These are phyloP conservation scores for Melanargia galathea DNA, from an alignment of 2,888 invertebrate species.

Conservation along the genomic window DNA sequence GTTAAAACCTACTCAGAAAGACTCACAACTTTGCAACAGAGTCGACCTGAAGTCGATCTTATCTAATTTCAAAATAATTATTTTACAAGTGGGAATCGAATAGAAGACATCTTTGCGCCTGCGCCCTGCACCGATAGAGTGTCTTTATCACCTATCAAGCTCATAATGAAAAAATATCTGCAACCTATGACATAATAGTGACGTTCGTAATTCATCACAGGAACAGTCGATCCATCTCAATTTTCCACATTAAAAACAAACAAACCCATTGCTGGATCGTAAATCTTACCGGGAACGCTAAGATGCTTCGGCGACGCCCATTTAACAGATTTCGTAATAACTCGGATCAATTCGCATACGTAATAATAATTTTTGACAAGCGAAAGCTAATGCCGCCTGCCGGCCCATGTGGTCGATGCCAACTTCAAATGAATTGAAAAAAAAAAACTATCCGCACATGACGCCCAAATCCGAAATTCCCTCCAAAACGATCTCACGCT, in stretches of 20 bases:
- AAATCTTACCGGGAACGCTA: constrained; percentile 52
- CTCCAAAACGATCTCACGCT: constrained; percentile 80
- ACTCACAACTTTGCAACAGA: no score
- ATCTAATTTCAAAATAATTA: no score
- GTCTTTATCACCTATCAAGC: no score
- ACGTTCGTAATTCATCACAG: constrained; percentile 1
- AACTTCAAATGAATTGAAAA: constrained; percentile 50
- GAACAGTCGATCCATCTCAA: constrained; percentile 40
- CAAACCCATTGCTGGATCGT: constrained; percentile 52
- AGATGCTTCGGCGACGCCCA: constrained; percentile 55
- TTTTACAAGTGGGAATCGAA: no score
- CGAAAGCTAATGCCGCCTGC: constrained; percentile 51
- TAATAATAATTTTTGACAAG: constrained; percentile 63
- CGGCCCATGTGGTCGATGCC: constrained; percentile 55
- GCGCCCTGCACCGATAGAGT: no score
- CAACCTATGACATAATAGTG: background rate
- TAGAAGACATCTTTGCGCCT: no score
- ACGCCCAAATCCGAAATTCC: constrained; percentile 77
- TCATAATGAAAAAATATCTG: no score
- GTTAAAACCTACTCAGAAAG: no score
- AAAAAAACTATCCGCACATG: constrained; percentile 64
- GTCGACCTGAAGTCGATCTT: no score
- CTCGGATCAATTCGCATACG: constrained; percentile 51
- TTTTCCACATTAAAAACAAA: constrained; percentile 56
- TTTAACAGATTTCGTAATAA: constrained; percentile 60